These are phyloP conservation scores for Gandaritis pyraliata DNA, from an alignment of 2,888 invertebrate genomes.

Conservation along the genomic window DNA sequence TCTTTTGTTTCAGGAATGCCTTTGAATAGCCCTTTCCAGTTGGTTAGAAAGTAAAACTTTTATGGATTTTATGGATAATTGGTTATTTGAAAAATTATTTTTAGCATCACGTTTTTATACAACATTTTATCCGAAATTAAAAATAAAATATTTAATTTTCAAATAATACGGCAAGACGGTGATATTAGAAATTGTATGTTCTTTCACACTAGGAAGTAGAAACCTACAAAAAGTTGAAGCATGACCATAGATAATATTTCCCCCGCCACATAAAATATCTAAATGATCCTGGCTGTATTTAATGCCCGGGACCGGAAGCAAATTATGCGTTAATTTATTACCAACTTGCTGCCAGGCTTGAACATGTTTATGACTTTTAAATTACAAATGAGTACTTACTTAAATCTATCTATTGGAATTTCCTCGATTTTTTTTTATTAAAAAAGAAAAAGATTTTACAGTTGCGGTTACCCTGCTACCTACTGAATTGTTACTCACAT, in stretches of 20 bases:
- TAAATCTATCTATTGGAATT: no score
- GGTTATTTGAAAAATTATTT: not conserved
- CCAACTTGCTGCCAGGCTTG: conserved; percentile 1
- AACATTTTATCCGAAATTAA: not conserved
- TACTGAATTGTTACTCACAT: no score
- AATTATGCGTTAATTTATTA: conserved; percentile 7
- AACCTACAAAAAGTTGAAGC: not conserved
- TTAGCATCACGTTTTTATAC: not conserved
- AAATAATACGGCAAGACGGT: no score
- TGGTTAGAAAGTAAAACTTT: conserved; percentile 11
- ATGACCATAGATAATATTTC: not conserved
- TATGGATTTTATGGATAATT: not conserved
- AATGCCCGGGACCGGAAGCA: conserved; percentile 5
- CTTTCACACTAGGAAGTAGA: not conserved
- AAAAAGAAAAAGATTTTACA: no score
- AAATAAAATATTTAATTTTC: no score
- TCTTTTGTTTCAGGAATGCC: conserved; percentile 52
- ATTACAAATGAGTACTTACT: not conserved
- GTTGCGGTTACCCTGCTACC: no score
- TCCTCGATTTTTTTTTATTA: no score
- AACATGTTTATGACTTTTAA: not conserved
- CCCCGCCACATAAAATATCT: not conserved
- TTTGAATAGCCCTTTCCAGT: conserved; percentile 29
- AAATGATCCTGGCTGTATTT: conserved; percentile 4
- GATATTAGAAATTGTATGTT: no score